Evolutionary conservation across 2,888 invertebrate genomes (phyloP).

Genomic region (Hedychridium roseum): DNA sequence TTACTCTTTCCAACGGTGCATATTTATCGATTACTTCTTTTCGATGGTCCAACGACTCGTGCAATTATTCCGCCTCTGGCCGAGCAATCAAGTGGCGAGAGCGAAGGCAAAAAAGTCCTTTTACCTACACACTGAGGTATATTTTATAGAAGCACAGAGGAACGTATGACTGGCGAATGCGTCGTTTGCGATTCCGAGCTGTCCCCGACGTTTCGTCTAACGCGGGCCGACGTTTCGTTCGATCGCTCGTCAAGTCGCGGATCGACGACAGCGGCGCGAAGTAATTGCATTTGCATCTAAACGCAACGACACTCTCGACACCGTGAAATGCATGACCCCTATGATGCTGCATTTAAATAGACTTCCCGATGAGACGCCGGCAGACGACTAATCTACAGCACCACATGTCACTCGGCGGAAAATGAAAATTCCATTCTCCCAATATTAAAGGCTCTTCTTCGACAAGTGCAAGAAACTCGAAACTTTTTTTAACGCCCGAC

Average conservation of each 20-base stretch:
- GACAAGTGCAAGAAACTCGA: constrained; percentile 1
- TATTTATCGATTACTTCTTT: too few relatives aligned
- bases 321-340: constrained; percentile 18
- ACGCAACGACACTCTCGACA: constrained; percentile 21
- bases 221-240: constrained; percentile 12
- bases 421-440: constrained; percentile 16
- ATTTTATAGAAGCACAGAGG: too few relatives aligned
- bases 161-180: too few relatives aligned
- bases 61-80: too few relatives aligned
- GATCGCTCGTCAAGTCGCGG: constrained; percentile 23
- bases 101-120: constrained; percentile 9
- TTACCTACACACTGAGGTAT: too few relatives aligned
- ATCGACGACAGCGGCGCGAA: constrained; percentile 31
- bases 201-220: constrained; percentile 12
- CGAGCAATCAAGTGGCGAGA: too few relatives aligned
- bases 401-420: too few relatives aligned
- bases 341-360: constrained; percentile 40
- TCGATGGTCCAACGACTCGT: too few relatives aligned
- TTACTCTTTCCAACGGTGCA: too few relatives aligned
- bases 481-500: too few relatives aligned
- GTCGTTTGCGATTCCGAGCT: constrained; percentile 14
- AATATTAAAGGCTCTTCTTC: background rate
- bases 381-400: constrained; percentile 13
- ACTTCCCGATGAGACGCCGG: constrained; percentile 28
- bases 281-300: constrained; percentile 51